Evolutionary conservation across 2,113 vertebrate species (phyloP), one percentile per base, ranked within the genome.

Genomic region (Cepphus grylle): DNA sequence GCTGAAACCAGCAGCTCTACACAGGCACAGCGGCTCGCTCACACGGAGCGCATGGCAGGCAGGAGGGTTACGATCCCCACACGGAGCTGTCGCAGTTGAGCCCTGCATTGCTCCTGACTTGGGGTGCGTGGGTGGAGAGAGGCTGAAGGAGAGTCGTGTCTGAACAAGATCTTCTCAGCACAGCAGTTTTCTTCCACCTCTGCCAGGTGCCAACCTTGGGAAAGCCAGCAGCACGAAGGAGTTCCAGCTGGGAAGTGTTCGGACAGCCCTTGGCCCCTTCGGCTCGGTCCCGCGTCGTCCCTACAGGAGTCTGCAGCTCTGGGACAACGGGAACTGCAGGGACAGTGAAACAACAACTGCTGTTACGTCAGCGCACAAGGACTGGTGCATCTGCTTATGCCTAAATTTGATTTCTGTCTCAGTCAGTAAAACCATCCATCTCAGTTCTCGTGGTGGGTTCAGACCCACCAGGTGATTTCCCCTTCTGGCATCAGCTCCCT

Each of bases 11-110:
- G 49, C 55, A 76, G 55, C 27, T 67, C 53, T 8, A 7, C 21
- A 23, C 15, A 40, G 58, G 9, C 32, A 23, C 0, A 0, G 10
- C 1, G 0, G 21, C 32, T 85, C 10, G 0, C 27, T 88, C 18
- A 9, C n/a, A 17, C 0, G 4, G 32, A 70, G 59, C 15, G 5
- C 17, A 4, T 8, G 36, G 61, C 26, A 29, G 61, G 38, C 38
- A 40, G 18, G 16, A 20, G 38, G 38, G 11, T 19, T 19, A 42
- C 8, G 0, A 8, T 34, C 14, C 38, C 6, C 4, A 42, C 15
- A 30, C 3, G 5, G 50, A 21, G 32, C 23, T 34, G 15, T 13
- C 9, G 1, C 55, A 38, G 25, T 13, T 36, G 10, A 45, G 40
- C 17, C 1, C 1, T 21, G 62, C 6, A 6, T 43, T 65, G 27